A percentile compares a stretch with the other conserved stretches of the same genome.
Conservation (phyloP, 2,113 vertebrate species). For the Entomyzon cyanotis region DNA sequence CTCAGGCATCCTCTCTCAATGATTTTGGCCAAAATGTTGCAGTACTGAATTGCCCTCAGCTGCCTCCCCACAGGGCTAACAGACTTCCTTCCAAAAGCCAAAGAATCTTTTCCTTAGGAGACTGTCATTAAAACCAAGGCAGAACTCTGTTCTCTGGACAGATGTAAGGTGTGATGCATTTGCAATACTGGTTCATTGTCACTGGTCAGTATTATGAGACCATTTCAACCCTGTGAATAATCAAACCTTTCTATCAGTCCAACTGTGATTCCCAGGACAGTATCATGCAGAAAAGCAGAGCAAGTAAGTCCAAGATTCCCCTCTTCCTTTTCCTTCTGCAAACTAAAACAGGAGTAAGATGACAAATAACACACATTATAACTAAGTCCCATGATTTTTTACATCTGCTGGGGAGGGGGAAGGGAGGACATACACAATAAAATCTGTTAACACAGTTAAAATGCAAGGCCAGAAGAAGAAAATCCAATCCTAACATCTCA, state of each 20-base stretch:
- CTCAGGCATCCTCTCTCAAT: background rate
- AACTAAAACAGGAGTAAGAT: background rate
- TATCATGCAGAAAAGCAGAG: background rate
- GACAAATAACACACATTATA: background rate
- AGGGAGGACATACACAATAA: background rate
- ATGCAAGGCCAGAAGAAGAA: background rate
- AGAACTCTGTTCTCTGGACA: background rate
- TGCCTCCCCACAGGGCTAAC: background rate
- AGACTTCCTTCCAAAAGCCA: background rate
- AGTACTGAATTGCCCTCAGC: background rate
- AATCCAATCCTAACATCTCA: conserved; percentile 27
- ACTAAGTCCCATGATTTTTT: background rate
- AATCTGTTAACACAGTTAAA: conserved; percentile 16
- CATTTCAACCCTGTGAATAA: background rate
- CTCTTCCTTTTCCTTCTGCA: background rate
- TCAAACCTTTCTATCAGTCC: background rate
- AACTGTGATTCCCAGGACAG: background rate
- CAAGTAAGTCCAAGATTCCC: background rate
- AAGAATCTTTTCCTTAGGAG: background rate
- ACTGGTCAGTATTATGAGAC: background rate
- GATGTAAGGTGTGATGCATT: background rate
- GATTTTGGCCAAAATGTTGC: background rate
- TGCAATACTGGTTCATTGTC: background rate
- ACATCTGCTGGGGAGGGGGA: background rate
- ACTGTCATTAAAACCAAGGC: background rate